phyloP scores from a whole-genome alignment of 2,797 vertebrate species.

The Gila robusta region DNA sequence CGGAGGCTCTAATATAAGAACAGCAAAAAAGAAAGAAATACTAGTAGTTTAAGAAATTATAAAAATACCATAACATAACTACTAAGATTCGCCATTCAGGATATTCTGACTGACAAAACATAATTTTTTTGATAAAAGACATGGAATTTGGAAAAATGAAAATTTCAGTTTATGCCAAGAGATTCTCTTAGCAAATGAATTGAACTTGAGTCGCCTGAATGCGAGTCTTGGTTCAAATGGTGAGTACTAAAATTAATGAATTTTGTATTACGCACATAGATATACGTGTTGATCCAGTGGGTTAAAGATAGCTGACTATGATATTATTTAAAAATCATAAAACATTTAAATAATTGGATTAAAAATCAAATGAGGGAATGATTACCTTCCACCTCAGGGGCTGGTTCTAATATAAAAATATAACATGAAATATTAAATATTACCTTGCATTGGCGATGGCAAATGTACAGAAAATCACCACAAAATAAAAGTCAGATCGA shows the following conservation, averaged over 20 bases:
- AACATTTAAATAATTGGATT: not conserved
- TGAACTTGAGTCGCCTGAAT: constrained; percentile 3
- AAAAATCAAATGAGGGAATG: not conserved
- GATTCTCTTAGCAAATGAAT: not conserved
- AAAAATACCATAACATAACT: not conserved
- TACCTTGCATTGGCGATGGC: not conserved
- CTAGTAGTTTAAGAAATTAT: not conserved
- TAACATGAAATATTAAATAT: constrained; percentile 42
- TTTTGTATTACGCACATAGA: not conserved
- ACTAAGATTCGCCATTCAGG: not conserved
- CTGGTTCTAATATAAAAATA: constrained; percentile 63
- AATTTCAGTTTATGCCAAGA: not conserved
- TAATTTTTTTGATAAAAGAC: not conserved
- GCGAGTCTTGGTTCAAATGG: not conserved
- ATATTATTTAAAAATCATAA: not conserved
- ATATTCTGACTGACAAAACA: not conserved
- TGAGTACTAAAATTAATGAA: not conserved
- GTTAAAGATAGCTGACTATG: not conserved
- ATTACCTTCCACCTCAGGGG: constrained; percentile 71
- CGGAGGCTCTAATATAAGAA: constrained; percentile 42
- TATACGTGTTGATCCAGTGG: not conserved
- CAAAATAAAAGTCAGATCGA: not conserved
- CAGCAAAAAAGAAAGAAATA: constrained; percentile 34
- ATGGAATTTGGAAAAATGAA: not conserved
- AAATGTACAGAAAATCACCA: not conserved